Base-by-base conservation (phyloP, 1,140 invertebrate genomes). In the Drosophila ohnishii region DNA sequence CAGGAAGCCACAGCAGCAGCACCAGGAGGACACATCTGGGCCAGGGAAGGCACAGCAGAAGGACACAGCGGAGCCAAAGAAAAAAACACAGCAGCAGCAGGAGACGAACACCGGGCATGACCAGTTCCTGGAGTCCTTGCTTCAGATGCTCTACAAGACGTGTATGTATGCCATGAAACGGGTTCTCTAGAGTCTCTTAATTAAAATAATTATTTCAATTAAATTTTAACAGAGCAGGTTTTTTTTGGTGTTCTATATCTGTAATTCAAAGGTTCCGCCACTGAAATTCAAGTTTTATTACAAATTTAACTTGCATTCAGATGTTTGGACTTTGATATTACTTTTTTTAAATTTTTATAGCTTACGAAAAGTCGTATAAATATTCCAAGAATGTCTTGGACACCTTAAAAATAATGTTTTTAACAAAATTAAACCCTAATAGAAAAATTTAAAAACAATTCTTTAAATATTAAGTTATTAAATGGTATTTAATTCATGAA, bases 41-140 rank as follows among this genome's bases (percentile, higher is more conserved):
- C 6, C 44, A 25, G 14, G 7, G 3, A 25, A 19, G 28, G 10
- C n/a, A 5, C 30, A 51, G 48, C 30, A 34, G 10, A 7, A 4
- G 4, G 19, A 25, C 6, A 25, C 61, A 16, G 28, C 9, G 9
- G 39, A 72, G 5, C 35, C n/a, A 0, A 22, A 2, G 8, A 59
- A n/a, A 13, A 25, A 25, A 8, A 3, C 7, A 14, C 45, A 47
- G 13, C 22, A 47, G 13, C 22, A 25, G 14, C 9, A 28, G 8
- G 14, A 30, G 4, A 6, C 37, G 19, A 14, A 13, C 19, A 14
- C 14, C 10, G 74, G 50, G 30, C 35, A 19, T 5, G 81, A 85
- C 40, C 78, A 86, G 37, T 73, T 86, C n/a, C 25, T 81, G 8
- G 75, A 75, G 13, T 48, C 40, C n/a, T 16, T 74, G 32, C 51